Evolutionary conservation across 2,797 vertebrate species (phyloP), one percentile per base, ranked within the genome.

Genomic region (Gymnothorax javanicus): DNA sequence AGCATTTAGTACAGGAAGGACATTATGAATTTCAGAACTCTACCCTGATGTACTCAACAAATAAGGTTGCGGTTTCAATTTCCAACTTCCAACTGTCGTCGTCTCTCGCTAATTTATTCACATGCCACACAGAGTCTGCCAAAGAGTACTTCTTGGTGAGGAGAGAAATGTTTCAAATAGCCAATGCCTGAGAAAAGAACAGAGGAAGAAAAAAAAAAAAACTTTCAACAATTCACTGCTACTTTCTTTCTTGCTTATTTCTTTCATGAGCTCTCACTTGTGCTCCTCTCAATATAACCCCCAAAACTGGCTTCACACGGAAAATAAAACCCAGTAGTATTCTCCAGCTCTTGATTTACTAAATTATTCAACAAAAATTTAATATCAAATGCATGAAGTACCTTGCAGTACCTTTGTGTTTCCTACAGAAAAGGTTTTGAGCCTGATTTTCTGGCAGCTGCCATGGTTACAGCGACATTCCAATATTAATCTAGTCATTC

Each of bases 51-150:
- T 73, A 50, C 59, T 54, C 20, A 25, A 67, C 50, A 60, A 85
- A 84, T 58, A 79, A 82, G 71, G 71, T 50, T 84, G 71, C 57
- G 56, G 67, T 75, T 92, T 92, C 89, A 92, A 91, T 91, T 91
- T 89, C 90, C 84, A 88, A 88, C 89, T 84, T 81, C 84, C 89
- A 60, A 84, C 83, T 89, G 86, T 56, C 77, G 23, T 91, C 90
- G 86, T 87, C 90, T 90, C 79, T 90, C 88, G 90, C 88, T 92
- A 86, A 89, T 91, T 89, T 92, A 90, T 91, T 92, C 88, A 89
- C 92, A 88, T 89, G 62, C 87, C 90, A 88, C 89, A 86, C 83
- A 83, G 84, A 90, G 87, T 86, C 69, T 90, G 87, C 33, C 64
- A 69, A 69, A 77, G 52, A 86, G 20, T 15, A 60, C 59, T 50